phyloP scores from a whole-genome alignment of 2,113 vertebrate species.

The Rhinolophus sinicus region DNA sequence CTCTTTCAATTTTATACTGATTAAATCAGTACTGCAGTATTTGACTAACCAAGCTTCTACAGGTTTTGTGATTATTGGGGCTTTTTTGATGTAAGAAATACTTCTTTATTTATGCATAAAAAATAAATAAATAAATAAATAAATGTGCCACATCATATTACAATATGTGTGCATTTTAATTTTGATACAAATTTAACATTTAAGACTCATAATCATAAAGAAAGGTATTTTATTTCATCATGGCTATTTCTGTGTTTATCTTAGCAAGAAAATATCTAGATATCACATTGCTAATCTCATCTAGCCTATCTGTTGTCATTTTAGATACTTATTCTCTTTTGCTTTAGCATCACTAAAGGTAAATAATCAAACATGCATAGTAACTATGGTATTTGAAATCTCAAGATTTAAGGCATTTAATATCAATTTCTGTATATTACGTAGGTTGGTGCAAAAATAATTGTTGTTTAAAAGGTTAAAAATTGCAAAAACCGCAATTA shows the following conservation, averaged over 20 bases:
- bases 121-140: too few relatives aligned
- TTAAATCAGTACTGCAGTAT: conserved; percentile 89
- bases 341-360: background rate
- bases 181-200: conserved; percentile 8
- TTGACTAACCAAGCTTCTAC: conserved; percentile 87
- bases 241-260: background rate
- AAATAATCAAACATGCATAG: conserved; percentile 9
- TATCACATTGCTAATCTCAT: background rate
- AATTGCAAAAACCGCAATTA: too few relatives aligned
- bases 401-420: conserved; percentile 37
- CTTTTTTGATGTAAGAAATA: conserved; percentile 87
- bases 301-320: background rate
- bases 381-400: background rate
- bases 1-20: conserved; percentile 90
- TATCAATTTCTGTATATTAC: conserved; percentile 7
- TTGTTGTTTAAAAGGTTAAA: too few relatives aligned
- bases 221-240: conserved; percentile 14
- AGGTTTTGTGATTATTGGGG: conserved; percentile 87
- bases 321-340: conserved; percentile 29
- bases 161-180: conserved; percentile 15
- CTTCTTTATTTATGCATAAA: conserved; percentile 88
- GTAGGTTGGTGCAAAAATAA: too few relatives aligned
- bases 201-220: background rate
- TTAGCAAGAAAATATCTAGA: conserved; percentile 35
- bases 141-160: background rate